Evolutionary conservation across 53 echinoderm and acorn worm species (phyloP), one percentile per base, ranked within the genome.

Genomic region (Luidia sarsii): DNA sequence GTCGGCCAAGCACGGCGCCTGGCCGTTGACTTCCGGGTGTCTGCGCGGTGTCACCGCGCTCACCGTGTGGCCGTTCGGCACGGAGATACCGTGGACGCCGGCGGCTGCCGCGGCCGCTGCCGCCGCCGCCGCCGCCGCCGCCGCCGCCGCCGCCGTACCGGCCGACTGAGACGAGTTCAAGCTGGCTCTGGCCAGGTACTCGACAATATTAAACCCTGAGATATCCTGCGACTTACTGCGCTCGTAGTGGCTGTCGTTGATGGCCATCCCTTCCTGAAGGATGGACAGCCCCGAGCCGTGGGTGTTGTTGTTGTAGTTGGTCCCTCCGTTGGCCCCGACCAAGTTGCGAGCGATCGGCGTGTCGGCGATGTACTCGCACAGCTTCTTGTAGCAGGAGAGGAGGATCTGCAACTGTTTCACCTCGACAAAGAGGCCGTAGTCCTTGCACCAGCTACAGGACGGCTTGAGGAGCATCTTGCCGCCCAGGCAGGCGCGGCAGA

Each of bases 381-480:
- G 54, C 61, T 91, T 91, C 70, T 99, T 99, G 89, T 93, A 99
- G 53, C 99, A 99, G 15, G 99, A 90, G 15, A 99, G 86, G 29
- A 99, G 70, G 41, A 99, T 93, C 39, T 75, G 83, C 32, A 99
- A 79, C 57, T 99, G 94, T 84, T 88, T 91, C 28, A 89, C 91
- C 61, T 99, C 99, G 0, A 57, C 79, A 71, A 94, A 99, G 69
- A 91, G 38, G 25, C 67, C 83, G 38, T 94, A 99, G 33, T 99
- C 92, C 65, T 94, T 99, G 37, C 99, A 99, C 99, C 99, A 99
- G 39, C 94, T 91, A 65, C 99, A 99, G 3, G 99, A 89, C 46
- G 99, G 99, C 70, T 91, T 91, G 21, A 99, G 89, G 0, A 91
- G 68, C 94, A 94, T 99, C 87, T 99, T 99, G 1, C 99, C 91